Percentiles rank a stretch among this genome's conserved stretches.
Conservation (phyloP, 2,113 vertebrate species). For the Antidorcas marsupialis region DNA sequence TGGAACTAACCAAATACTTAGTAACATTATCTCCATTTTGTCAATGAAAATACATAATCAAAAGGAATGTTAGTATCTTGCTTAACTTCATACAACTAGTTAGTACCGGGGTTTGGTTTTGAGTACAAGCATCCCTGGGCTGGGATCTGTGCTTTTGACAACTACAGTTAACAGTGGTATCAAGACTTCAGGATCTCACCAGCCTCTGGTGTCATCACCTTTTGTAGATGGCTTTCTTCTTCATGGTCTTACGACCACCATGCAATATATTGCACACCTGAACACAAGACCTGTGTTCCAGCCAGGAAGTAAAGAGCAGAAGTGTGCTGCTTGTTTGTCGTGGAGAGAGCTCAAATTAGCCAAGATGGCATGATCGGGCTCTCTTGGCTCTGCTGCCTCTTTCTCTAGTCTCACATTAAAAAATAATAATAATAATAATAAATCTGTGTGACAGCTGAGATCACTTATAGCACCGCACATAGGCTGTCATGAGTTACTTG, state of each 20-base stretch:
- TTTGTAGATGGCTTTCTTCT: neutral
- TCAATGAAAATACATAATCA: neutral
- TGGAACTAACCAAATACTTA: neutral
- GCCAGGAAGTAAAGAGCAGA: neutral
- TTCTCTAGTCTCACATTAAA: neutral
- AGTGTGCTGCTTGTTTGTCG: neutral
- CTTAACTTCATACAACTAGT: neutral
- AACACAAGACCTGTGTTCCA: neutral
- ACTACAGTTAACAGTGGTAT: neutral
- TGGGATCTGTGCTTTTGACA: neutral
- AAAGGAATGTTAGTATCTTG: neutral
- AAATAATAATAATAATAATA: no score
- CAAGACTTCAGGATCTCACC: rapidly evolving
- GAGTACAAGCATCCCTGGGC: neutral
- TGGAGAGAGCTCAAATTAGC: neutral
- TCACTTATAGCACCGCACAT: rapidly evolving
- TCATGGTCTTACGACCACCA: neutral
- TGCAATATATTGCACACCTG: neutral
- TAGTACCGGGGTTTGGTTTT: neutral
- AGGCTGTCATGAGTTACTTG: neutral
- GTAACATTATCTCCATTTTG: neutral
- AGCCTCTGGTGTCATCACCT: neutral
- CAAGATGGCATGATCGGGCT: neutral
- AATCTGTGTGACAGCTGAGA: neutral
- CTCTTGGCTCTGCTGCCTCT: neutral